Conservation (phyloP, 2,888 invertebrate species). For the Nudaria mundana region DNA sequence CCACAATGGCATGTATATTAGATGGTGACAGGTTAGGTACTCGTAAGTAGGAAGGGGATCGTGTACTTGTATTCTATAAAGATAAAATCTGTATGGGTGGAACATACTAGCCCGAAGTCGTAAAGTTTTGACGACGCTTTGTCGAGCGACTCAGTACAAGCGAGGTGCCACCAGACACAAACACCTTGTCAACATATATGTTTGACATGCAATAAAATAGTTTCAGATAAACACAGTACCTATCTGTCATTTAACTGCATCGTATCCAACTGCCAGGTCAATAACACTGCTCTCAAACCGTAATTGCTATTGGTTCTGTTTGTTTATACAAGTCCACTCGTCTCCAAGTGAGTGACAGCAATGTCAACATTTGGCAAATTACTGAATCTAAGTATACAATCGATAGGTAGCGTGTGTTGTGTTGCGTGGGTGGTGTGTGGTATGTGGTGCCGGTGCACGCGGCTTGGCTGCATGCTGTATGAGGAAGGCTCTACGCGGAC, state of each 20-base stretch:
- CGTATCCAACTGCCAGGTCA: slow-evolving; percentile 4
- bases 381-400: slow-evolving; percentile 47
- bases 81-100: slow-evolving; percentile 33
- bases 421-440: slow-evolving; percentile 48
- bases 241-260: no score
- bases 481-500: slow-evolving; percentile 36
- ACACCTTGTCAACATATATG: slow-evolving; percentile 11
- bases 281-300: slow-evolving; percentile 13
- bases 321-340: slow-evolving; percentile 30
- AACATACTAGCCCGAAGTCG: slow-evolving; percentile 26
- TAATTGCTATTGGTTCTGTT: slow-evolving; percentile 17
- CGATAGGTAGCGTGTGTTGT: slow-evolving; percentile 45
- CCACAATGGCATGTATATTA: slow-evolving; percentile 1
- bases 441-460: slow-evolving; percentile 56
- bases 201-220: slow-evolving; percentile 6
- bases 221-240: slow-evolving; percentile 4
- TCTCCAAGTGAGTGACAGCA: slow-evolving; percentile 24
- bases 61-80: slow-evolving; percentile 24
- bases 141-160: slow-evolving; percentile 22
- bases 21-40: slow-evolving; percentile 13
- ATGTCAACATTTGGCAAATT: slow-evolving; percentile 37
- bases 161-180: slow-evolving; percentile 8
- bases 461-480: slow-evolving; percentile 55
- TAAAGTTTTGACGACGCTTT: slow-evolving; percentile 33
- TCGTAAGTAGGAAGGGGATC: slow-evolving; percentile 27